Conservation (phyloP, 2,113 vertebrate genomes). For the Dunckerocampus dactyliophorus region DNA sequence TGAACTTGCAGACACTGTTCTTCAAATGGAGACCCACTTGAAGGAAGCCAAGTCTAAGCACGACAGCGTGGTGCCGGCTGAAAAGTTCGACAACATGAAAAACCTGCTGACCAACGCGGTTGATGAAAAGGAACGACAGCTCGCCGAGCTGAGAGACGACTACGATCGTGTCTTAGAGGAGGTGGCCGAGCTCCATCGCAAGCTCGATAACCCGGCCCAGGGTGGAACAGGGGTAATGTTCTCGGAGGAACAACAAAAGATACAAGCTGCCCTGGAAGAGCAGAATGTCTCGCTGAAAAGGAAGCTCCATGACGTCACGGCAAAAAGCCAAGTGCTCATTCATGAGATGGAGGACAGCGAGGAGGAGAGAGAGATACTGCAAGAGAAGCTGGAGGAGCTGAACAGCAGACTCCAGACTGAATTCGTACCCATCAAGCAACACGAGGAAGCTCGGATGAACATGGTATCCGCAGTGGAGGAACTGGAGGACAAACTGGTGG, state of each 20-base stretch:
- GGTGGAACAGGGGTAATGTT: constrained; percentile 48
- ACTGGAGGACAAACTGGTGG: constrained; percentile 81
- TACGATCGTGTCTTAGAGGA: constrained; percentile 76
- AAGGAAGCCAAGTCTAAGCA: constrained; percentile 69
- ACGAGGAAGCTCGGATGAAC: constrained; percentile 78
- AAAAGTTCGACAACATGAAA: constrained; percentile 89
- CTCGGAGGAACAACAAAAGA: constrained; percentile 75
- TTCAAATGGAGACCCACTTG: constrained; percentile 73
- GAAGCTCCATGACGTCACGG: constrained; percentile 75
- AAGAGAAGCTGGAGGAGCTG: constrained; percentile 79
- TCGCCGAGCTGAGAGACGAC: constrained; percentile 78
- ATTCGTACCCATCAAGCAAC: constrained; percentile 78
- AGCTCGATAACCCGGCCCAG: constrained; percentile 63
- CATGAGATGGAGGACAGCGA: constrained; percentile 76
- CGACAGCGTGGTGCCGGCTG: constrained; percentile 66
- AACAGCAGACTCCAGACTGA: constrained; percentile 77
- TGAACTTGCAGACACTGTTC: constrained; percentile 57
- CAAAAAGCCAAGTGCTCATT: constrained; percentile 79
- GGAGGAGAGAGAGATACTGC: constrained; percentile 76
- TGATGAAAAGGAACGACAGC: constrained; percentile 80
- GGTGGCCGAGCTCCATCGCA: constrained; percentile 73
- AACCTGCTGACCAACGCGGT: constrained; percentile 78
- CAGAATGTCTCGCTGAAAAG: constrained; percentile 73
- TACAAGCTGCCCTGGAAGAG: constrained; percentile 73
- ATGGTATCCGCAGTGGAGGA: constrained; percentile 73